These are phyloP conservation scores for Adelosebastes latens DNA, from an alignment of 2,797 vertebrate species.

Conservation along the genomic window DNA sequence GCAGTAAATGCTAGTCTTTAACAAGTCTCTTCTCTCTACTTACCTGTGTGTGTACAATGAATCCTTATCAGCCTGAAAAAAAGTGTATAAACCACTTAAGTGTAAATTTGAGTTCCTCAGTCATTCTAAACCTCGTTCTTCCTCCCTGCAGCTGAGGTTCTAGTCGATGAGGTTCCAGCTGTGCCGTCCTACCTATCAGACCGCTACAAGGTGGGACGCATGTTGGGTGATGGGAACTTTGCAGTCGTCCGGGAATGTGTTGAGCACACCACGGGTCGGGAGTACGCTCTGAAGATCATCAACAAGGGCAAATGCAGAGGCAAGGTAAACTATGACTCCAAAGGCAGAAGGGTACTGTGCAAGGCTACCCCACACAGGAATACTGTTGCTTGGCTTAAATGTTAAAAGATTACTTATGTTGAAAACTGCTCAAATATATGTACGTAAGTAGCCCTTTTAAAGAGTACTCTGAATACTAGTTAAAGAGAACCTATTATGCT, in stretches of 20 bases:
- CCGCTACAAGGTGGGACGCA: constrained; percentile 94
- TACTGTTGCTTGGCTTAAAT: neutral
- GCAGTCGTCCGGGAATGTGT: constrained; percentile 95
- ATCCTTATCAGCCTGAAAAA: neutral
- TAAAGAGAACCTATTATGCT: too few relatives aligned
- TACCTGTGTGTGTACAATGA: neutral
- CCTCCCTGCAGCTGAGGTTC: constrained; percentile 80
- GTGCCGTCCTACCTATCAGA: constrained; percentile 94
- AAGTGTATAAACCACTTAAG: too few relatives aligned
- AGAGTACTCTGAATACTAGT: neutral
- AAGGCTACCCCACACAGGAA: neutral
- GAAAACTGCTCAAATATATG: neutral
- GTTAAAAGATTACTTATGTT: neutral
- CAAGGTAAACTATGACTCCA: constrained; percentile 85
- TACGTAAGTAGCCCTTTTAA: neutral
- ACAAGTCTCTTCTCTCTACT: neutral
- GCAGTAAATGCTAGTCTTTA: neutral
- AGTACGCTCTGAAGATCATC: constrained; percentile 98
- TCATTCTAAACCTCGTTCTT: neutral
- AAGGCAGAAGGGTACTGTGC: neutral
- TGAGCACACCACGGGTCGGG: constrained; percentile 93
- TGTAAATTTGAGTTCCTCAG: neutral
- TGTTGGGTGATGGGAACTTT: constrained; percentile 98
- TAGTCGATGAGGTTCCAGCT: constrained; percentile 90
- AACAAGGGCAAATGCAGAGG: constrained; percentile 99